phyloP scores from a whole-genome alignment of 2,113 vertebrate genomes.

The Spermophilus dauricus region DNA sequence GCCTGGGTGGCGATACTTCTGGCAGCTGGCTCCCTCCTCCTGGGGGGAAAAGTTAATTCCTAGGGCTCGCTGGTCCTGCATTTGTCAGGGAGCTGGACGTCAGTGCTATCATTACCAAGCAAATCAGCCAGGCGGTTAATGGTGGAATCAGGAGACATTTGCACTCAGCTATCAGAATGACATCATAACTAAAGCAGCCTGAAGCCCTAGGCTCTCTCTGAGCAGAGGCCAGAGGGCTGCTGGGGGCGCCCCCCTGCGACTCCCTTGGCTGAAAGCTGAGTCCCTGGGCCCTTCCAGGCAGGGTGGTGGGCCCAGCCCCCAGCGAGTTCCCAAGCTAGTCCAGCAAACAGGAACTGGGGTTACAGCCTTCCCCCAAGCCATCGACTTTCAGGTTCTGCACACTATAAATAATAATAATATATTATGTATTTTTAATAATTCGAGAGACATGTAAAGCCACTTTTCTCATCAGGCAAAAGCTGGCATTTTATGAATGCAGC shows the following conservation, averaged over 20 bases:
- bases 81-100: conserved; percentile 91
- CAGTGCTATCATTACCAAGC: conserved; percentile 94
- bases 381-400: not conserved
- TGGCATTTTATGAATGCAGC: conserved; percentile 52
- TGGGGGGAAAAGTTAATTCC: conserved; percentile 89
- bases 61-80: conserved; percentile 88
- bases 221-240: conserved; percentile 78
- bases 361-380: conserved; percentile 29
- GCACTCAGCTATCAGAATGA: conserved; percentile 94
- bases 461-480: conserved; percentile 28
- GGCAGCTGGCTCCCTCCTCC: conserved; percentile 79
- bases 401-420: conserved; percentile 33
- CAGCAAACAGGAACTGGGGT: conserved; percentile 11
- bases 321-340: conserved; percentile 69
- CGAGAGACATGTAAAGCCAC: conserved; percentile 3
- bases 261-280: conserved; percentile 53
- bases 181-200: conserved; percentile 95
- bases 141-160: conserved; percentile 95
- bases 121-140: conserved; percentile 95
- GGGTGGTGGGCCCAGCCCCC: not conserved
- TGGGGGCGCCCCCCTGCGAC: conserved; percentile 36
- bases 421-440: conserved; percentile 60
- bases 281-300: not conserved
- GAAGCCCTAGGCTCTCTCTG: conserved; percentile 83
- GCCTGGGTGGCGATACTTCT: conserved; percentile 63